Conservation (phyloP, 2,797 vertebrate genomes). For the Threskiornis aethiopicus region DNA sequence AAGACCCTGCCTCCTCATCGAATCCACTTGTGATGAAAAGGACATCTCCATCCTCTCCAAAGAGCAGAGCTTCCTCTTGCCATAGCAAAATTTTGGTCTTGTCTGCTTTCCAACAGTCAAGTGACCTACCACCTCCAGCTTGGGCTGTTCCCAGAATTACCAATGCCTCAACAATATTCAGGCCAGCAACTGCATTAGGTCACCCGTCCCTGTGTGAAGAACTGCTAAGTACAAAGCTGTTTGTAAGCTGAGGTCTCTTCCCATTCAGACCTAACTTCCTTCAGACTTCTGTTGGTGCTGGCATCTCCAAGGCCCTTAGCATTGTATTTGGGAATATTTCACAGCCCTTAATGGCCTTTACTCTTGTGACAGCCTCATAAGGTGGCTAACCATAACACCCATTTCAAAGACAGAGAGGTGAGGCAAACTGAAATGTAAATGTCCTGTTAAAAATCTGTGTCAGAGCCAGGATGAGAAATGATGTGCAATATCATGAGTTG, state of each 20-base stretch:
- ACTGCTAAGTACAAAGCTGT: background rate
- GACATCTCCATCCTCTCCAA: background rate
- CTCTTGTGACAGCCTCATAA: background rate
- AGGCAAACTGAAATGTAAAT: background rate
- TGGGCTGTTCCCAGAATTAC: background rate
- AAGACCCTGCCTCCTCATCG: background rate
- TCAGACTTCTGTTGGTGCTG: background rate
- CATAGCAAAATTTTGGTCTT: background rate
- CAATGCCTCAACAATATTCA: background rate
- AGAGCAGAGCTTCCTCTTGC: background rate
- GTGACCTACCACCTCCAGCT: background rate
- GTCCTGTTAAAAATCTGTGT: background rate
- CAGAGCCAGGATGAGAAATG: background rate
- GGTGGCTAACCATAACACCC: background rate
- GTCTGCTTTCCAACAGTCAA: background rate
- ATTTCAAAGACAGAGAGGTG: background rate
- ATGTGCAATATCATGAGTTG: background rate
- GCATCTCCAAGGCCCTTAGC: background rate
- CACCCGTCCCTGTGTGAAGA: background rate
- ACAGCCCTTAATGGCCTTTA: background rate
- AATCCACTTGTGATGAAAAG: background rate
- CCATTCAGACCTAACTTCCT: background rate
- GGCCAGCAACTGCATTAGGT: background rate
- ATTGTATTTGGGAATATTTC: background rate
- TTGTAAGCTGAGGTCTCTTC: background rate